Evolutionary conservation across 2,888 invertebrate genomes (phyloP).

Genomic region (Elgonia sp.): DNA sequence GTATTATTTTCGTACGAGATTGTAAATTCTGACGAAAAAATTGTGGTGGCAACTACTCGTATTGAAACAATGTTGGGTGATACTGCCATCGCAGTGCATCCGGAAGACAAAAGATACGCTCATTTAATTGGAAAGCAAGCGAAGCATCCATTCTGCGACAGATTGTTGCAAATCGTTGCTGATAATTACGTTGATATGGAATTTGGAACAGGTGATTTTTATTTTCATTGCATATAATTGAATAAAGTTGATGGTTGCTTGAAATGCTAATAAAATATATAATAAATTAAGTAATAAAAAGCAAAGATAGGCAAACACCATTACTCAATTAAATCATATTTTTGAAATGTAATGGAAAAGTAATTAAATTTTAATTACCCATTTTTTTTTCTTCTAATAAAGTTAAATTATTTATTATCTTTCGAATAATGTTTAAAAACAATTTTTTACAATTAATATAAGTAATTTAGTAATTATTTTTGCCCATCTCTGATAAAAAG

Average conservation of each 20-base stretch:
- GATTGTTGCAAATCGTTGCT: constrained; percentile 95
- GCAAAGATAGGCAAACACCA: too few species aligned
- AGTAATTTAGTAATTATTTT: too few species aligned
- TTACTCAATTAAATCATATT: too few species aligned
- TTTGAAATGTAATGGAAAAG: too few species aligned
- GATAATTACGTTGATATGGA: constrained; percentile 98
- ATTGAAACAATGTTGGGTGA: constrained; percentile 99
- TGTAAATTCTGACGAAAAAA: constrained; percentile 91
- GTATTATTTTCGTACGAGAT: constrained; percentile 96
- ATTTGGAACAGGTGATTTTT: constrained; percentile 95
- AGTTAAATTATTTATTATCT: too few species aligned
- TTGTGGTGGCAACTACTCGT: constrained; percentile 98
- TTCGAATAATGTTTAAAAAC: too few species aligned
- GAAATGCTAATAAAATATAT: too few species aligned
- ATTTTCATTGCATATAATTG: constrained; percentile 14
- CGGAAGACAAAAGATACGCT: constrained; percentile 94
- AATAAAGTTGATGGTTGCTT: background rate
- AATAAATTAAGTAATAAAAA: too few species aligned
- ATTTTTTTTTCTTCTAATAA: too few species aligned
- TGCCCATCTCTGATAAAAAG: too few species aligned
- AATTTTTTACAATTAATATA: too few species aligned
- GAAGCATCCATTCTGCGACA: constrained; percentile 96
- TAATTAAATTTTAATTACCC: too few species aligned
- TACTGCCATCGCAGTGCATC: constrained; percentile 99
- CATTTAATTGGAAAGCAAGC: constrained; percentile 94